These are phyloP conservation scores for Hirtodrosophila cameraria DNA, from an alignment of 2,888 invertebrate species.

Conservation along the genomic window DNA sequence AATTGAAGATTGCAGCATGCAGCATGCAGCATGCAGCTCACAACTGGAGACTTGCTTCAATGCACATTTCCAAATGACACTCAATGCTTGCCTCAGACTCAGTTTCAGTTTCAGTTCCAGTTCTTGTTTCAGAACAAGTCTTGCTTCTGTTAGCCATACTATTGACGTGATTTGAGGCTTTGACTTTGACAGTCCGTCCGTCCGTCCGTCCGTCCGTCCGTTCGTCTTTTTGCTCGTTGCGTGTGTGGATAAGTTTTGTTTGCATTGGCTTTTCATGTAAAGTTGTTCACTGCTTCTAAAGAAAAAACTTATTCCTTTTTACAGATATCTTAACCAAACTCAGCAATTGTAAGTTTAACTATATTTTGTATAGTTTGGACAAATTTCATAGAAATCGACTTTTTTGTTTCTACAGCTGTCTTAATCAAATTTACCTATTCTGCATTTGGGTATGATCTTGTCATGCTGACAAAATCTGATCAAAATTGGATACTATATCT, in stretches of 20 bases:
- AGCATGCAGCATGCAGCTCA: constrained; percentile 18
- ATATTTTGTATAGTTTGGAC: no score
- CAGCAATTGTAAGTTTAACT: no score
- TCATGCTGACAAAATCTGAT: no score
- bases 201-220: constrained; percentile 1
- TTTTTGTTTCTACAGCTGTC: no score
- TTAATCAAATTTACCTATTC: no score
- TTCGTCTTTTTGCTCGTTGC: constrained; percentile 11
- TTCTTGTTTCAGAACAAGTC: not conserved
- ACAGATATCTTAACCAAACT: no score
- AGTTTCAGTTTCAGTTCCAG: not conserved
- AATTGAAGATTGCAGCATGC: constrained; percentile 16
- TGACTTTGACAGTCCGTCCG: not conserved
- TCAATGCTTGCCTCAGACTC: constrained; percentile 22
- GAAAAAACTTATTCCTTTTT: no score
- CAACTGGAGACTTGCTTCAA: constrained; percentile 31
- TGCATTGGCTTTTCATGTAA: constrained; percentile 70
- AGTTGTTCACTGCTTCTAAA: constrained; percentile 79
- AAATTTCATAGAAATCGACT: no score
- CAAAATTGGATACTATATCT: no score
- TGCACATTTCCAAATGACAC: constrained; percentile 36
- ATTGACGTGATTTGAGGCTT: constrained; percentile 13
- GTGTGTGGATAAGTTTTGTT: constrained; percentile 51
- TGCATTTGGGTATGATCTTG: no score
- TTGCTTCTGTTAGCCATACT: constrained; percentile 13